phyloP scores from a whole-genome alignment of 2,797 vertebrate genomes.

The Glyptemys insculpta region DNA sequence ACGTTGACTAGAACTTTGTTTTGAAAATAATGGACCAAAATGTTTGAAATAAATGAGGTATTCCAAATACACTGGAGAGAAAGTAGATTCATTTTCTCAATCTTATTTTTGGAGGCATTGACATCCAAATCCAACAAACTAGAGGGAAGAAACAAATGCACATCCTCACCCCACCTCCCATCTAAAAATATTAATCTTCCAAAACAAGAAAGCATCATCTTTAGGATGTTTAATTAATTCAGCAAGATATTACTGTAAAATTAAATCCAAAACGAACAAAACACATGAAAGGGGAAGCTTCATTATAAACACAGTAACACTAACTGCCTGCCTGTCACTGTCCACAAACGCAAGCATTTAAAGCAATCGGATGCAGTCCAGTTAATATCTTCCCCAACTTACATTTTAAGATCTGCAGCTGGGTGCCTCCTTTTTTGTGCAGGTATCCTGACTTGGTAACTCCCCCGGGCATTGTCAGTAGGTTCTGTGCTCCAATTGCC shows the following conservation, averaged over 20 bases:
- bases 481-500: constrained; percentile 97
- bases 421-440: constrained; percentile 97
- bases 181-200: not conserved
- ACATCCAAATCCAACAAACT: constrained; percentile 6
- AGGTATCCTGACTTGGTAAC: constrained; percentile 92
- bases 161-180: not conserved
- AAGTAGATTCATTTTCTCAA: not conserved
- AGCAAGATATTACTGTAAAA: not conserved
- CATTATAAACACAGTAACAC: not conserved
- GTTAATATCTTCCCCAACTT: constrained; percentile 76
- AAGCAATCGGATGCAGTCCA: not conserved
- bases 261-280: not conserved
- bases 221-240: not conserved
- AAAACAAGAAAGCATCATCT: not conserved
- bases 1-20: not conserved
- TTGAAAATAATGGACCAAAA: constrained; percentile 22
- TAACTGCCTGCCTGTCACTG: not conserved
- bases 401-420: constrained; percentile 96
- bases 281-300: not conserved
- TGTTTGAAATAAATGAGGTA: not conserved
- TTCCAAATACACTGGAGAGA: not conserved
- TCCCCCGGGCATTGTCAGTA: constrained; percentile 97
- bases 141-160: not conserved
- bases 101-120: not conserved
- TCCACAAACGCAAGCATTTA: not conserved